Evolutionary conservation across 2,888 invertebrate species (phyloP).

Genomic region (Trimorus sp.): DNA sequence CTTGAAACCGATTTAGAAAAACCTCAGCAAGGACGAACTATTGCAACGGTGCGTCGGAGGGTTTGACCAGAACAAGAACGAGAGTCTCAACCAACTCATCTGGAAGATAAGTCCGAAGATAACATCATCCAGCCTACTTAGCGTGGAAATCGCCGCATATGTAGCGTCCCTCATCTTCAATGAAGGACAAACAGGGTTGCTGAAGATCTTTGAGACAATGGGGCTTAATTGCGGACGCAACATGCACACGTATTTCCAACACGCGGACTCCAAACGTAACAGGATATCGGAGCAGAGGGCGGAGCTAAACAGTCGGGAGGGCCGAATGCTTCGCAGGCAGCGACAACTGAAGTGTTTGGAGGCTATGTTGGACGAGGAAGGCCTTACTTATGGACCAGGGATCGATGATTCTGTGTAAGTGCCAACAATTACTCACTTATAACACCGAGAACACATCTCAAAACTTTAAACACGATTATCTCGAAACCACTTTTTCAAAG

Average conservation of each 20-base stretch:
- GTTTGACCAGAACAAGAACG: slow-evolving; percentile 54
- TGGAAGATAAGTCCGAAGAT: slow-evolving; percentile 61
- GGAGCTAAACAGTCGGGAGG: slow-evolving; percentile 12
- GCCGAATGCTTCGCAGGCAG: slow-evolving; percentile 12
- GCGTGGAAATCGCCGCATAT: slow-evolving; percentile 44
- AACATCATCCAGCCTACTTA: slow-evolving; percentile 40
- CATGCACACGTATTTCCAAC: neutral
- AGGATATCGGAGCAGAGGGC: neutral
- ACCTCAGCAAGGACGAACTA: slow-evolving; percentile 52
- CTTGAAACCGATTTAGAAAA: slow-evolving; percentile 27
- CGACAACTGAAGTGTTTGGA: slow-evolving; percentile 17
- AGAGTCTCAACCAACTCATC: slow-evolving; percentile 47
- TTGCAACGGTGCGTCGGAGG: slow-evolving; percentile 50
- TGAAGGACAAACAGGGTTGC: slow-evolving; percentile 30
- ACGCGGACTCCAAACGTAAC: neutral
- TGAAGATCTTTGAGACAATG: neutral
- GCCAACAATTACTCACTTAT: too few relatives aligned
- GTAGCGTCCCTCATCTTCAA: slow-evolving; percentile 38
- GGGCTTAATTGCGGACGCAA: neutral
- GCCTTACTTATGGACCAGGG: slow-evolving; percentile 21
- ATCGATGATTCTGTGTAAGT: slow-evolving; percentile 25
- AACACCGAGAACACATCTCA: neutral
- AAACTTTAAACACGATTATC: slow-evolving; percentile 32
- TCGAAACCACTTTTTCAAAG: too few relatives aligned
- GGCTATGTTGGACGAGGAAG: too few relatives aligned